phyloP scores from a whole-genome alignment of 2,797 vertebrate species.

The Helicolenus hilgendorfi region DNA sequence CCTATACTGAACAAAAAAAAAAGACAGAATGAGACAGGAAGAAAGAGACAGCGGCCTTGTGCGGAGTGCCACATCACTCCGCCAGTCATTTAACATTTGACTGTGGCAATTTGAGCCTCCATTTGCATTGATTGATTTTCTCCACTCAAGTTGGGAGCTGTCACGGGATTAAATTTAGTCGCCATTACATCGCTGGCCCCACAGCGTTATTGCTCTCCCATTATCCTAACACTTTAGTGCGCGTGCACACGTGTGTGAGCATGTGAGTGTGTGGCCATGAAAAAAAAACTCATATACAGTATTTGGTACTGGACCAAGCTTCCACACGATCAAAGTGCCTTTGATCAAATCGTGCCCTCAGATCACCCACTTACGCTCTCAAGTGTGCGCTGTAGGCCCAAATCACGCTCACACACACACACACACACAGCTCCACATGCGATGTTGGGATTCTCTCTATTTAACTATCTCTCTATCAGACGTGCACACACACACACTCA shows the following conservation, averaged over 20 bases:
- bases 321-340: slow-evolving; percentile 75
- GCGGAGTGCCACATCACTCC: slow-evolving; percentile 1
- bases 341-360: slow-evolving; percentile 81
- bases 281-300: slow-evolving; percentile 34
- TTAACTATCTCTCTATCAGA: slow-evolving; percentile 28
- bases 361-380: slow-evolving; percentile 60
- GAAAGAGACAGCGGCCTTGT: slow-evolving; percentile 4
- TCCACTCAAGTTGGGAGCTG: slow-evolving; percentile 68
- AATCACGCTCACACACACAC: slow-evolving; percentile 5
- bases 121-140: slow-evolving; percentile 81
- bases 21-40: slow-evolving; percentile 6
- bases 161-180: slow-evolving; percentile 78
- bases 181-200: slow-evolving; percentile 55
- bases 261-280: not conserved
- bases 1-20: not conserved
- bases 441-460: slow-evolving; percentile 9
- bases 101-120: slow-evolving; percentile 69
- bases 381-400: slow-evolving; percentile 44
- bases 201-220: slow-evolving; percentile 61
- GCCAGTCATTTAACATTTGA: slow-evolving; percentile 70
- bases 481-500: slow-evolving; percentile 23
- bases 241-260: not conserved
- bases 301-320: slow-evolving; percentile 60
- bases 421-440: not conserved
- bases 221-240: slow-evolving; percentile 48